phyloP scores from a whole-genome alignment of 2,113 vertebrate genomes.

The Hyperoodon ampullatus region DNA sequence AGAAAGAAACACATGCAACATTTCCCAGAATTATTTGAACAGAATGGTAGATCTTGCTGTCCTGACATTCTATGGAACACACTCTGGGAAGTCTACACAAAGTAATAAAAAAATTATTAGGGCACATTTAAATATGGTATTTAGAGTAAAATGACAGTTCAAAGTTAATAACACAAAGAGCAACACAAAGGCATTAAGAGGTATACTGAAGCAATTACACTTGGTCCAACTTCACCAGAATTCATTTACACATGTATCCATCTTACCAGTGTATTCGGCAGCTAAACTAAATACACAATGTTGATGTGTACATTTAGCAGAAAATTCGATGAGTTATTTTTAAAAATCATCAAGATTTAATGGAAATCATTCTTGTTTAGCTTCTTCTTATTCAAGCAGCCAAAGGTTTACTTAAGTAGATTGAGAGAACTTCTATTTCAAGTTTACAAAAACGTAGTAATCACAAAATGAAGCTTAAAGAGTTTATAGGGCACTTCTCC shows the following conservation, averaged over 20 bases:
- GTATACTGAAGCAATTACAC: too few relatives aligned
- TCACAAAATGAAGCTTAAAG: neutral
- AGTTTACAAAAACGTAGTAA: neutral
- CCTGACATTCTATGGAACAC: neutral
- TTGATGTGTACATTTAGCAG: neutral
- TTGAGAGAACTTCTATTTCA: neutral
- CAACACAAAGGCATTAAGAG: neutral
- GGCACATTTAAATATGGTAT: neutral
- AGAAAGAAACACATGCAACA: neutral
- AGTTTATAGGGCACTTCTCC: neutral
- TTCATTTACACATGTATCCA: neutral
- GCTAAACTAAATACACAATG: neutral
- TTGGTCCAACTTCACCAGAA: neutral
- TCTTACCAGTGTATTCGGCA: neutral
- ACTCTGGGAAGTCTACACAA: neutral
- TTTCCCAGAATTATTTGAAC: neutral
- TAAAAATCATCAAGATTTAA: neutral
- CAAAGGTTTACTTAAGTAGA: neutral
- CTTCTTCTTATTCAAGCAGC: neutral
- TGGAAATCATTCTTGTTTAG: neutral
- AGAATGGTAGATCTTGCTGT: neutral
- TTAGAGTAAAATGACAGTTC: neutral
- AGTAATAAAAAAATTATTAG: neutral
- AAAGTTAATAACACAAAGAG: neutral
- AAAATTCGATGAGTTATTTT: slow-evolving; percentile 27